A percentile compares a stretch with the other conserved stretches of the same genome.
These are phyloP conservation scores for Typhlichthys eigenmanni DNA, from an alignment of 2,797 vertebrate genomes.

Conservation along the genomic window DNA sequence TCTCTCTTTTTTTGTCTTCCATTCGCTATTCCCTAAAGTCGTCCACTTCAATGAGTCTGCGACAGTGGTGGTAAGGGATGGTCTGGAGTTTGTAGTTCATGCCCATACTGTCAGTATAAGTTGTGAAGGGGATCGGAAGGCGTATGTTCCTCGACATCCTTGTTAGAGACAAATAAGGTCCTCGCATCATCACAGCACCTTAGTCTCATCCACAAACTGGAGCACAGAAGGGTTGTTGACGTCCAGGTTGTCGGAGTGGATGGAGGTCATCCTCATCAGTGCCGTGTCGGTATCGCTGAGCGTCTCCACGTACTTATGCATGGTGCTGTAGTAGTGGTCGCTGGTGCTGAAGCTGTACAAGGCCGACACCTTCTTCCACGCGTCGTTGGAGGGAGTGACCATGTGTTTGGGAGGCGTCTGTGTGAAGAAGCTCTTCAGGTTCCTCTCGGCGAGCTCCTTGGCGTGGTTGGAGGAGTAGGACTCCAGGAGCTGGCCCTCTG, in stretches of 20 bases:
- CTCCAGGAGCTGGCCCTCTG: constrained; percentile 67
- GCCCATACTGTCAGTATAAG: not conserved
- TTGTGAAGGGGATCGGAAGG: too few species aligned
- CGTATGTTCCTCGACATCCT: too few species aligned
- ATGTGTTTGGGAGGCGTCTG: not conserved
- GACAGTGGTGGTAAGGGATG: too few species aligned
- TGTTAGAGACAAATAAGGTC: not conserved
- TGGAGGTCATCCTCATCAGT: not conserved
- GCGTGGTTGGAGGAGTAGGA: constrained; percentile 65
- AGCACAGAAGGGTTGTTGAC: constrained; percentile 1
- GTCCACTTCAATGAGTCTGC: too few species aligned
- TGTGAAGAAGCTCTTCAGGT: constrained; percentile 77
- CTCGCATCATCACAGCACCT: constrained; percentile 3
- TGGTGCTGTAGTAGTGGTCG: constrained; percentile 68
- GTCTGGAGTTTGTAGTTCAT: not conserved
- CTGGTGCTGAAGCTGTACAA: constrained; percentile 54
- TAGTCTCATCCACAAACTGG: constrained; percentile 28
- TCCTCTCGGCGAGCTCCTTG: constrained; percentile 72
- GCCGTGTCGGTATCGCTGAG: rapidly evolving
- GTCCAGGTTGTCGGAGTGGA: not conserved
- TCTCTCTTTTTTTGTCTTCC: too few species aligned
- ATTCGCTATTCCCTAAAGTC: too few species aligned
- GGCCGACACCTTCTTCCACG: constrained; percentile 74
- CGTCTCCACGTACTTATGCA: constrained; percentile 67
- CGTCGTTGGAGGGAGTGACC: constrained; percentile 58